Base-by-base conservation (phyloP, 2,888 invertebrate species). In the Athalia rosae region DNA sequence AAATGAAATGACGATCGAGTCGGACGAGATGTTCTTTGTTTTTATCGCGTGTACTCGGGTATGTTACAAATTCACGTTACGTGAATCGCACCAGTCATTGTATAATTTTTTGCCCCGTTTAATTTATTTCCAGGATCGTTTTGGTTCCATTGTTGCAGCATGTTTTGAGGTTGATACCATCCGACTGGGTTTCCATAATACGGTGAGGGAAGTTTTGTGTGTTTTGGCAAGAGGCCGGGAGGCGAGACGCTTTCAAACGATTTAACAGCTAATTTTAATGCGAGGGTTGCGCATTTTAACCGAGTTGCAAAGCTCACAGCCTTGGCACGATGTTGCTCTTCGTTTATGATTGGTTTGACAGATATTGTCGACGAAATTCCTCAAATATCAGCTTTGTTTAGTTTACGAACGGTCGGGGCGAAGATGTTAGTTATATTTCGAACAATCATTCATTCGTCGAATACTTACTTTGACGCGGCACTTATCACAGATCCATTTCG, bases 201-300 rank as follows among this genome's bases (percentile, higher is more conserved):
- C 28, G 28, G 28, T 63, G 11, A 4, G 53, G 67, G 59, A 28
- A 43, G 62, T 28, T 77, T 73, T 77, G 77, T 77, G 41, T 77
- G 53, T 73, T 77, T 77, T 77, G 77, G 77, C 77, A 77, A 13
- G 41, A 56, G 53, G 50, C 77, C 62, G 62, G 62, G 77, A 62
- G 28, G 56, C 73, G 50, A 62, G 61, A 73, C 77, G 77, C 73
- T 77, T 77, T 73, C 71, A 77, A 77, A 77, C 73, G 62, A 15
- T 77, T 74, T 77, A 77, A 77, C 73, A 67, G 77, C 77, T 73
- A 77, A 77, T 77, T 77, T 77, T 77, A 77, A 77, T 77, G 61
- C 77, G 62, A 48, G 63, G 69, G 61, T 71, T 71, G 71, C 69
- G 69, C 73, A 62, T 77, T 61, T 62, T 43, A 41, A 45, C 9